Base-by-base conservation (phyloP, 2,113 vertebrate genomes). In the Lophura nycthemera region DNA sequence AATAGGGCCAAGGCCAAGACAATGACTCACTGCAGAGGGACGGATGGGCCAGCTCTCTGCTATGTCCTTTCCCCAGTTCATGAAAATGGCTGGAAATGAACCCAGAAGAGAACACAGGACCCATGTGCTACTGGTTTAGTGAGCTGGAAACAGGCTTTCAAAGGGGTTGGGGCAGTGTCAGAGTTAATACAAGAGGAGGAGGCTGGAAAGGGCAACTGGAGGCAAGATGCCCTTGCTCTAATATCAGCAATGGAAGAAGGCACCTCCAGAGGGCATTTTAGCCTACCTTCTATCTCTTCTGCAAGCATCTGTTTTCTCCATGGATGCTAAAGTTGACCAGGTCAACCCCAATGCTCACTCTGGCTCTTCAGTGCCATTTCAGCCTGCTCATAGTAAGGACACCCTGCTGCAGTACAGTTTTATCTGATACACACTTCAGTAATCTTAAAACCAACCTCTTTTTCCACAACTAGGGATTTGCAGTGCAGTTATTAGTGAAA, bases 371-470 rank as follows among this genome's bases (percentile, higher is more conserved):
- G 48, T 10, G 45, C 56, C 56, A 59, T 19, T 59, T 83, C 57
- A 47, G 42, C n/a, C 40, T 66, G 48, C 11, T n/a, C 72, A 22
- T 17, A 50, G 72, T 34, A 52, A 50, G 42, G 71, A 75, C 24
- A 38, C 38, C 59, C 47, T 61, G 34, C 12, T 78, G 84, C 70
- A 22, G 34, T 32, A 12, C 80, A 60, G 8, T 72, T 57, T 76
- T 64, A 36, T 0, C 5, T 83, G 91, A 89, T 22, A 69, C 52
- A 72, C 0, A 1, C 60, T 86, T 48, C 43, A 20, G 43, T 48
- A 81, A 92, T 81, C 76, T 86, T 69, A 74, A 91, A 86, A 93
- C 60, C 91, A 86, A n/a, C 60, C 82, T 71, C 85, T 90, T 71
- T 47, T 88, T 77, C 64, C 82, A 60, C 61, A 77, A 34, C 3